A percentile compares a stretch with the other conserved stretches of the same genome.
These are phyloP conservation scores for Cossypha heuglini DNA, from an alignment of 2,797 vertebrate species.

Conservation along the genomic window DNA sequence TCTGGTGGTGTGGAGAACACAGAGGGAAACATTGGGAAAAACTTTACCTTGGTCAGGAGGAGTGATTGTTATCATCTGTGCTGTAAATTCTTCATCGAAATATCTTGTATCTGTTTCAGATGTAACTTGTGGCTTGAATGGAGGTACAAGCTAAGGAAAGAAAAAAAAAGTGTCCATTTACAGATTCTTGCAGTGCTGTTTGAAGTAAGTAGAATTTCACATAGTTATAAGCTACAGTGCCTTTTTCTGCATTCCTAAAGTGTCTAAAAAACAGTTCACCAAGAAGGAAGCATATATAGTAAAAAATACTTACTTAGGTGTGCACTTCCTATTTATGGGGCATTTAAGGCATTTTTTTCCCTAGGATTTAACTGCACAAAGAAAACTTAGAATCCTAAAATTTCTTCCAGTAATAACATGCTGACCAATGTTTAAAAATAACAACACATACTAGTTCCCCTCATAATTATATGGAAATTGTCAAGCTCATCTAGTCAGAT, in stretches of 20 bases:
- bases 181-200: not conserved
- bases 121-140: conserved; percentile 96
- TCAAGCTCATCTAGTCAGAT: not conserved
- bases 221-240: not conserved
- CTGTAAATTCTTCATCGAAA: conserved; percentile 98
- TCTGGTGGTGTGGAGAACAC: not conserved
- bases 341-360: not conserved
- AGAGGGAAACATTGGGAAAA: not conserved
- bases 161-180: not conserved
- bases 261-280: not conserved
- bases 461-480: not conserved
- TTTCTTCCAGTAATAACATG: not conserved
- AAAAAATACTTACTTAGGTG: not conserved
- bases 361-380: not conserved
- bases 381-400: not conserved
- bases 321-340: not conserved
- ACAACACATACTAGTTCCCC: not conserved
- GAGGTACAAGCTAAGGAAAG: conserved; percentile 86
- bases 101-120: conserved; percentile 97
- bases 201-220: not conserved
- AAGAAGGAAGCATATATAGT: not conserved
- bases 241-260: not conserved
- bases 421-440: not conserved
- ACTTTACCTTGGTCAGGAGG: conserved; percentile 94
- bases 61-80: conserved; percentile 97